phyloP scores from a whole-genome alignment of 2,113 vertebrate species.

The Gambusia affinis region DNA sequence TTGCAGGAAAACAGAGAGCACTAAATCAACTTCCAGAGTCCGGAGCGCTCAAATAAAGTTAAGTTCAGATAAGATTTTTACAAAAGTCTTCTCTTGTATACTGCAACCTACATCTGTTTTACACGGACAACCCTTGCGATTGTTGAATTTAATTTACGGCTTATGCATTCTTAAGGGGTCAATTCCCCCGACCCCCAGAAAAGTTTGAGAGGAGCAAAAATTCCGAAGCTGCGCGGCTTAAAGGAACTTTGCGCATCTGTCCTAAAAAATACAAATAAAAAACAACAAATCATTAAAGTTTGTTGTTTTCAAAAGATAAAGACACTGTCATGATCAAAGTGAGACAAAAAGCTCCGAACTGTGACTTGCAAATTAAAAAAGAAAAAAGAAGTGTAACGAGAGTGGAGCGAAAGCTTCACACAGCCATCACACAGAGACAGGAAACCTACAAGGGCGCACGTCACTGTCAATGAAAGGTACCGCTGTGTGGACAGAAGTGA shows the following conservation, averaged over 20 bases:
- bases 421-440: conserved; percentile 38
- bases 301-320: neutral
- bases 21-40: neutral
- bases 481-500: conserved; percentile 83
- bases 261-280: neutral
- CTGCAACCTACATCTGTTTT: conserved; percentile 79
- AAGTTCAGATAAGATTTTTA: neutral
- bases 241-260: conserved; percentile 10
- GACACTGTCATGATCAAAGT: neutral
- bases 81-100: neutral
- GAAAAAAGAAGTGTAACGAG: conserved; percentile 22
- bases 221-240: conserved; percentile 68
- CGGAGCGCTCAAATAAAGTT: neutral
- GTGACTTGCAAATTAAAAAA: neutral
- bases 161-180: conserved; percentile 96
- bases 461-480: conserved; percentile 81
- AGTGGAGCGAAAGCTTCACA: conserved; percentile 39
- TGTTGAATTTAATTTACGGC: conserved; percentile 95
- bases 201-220: conserved; percentile 84
- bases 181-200: conserved; percentile 91
- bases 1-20: conserved; percentile 6
- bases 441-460: conserved; percentile 44
- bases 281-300: neutral
- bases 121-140: conserved; percentile 87
- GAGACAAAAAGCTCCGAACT: neutral